These are phyloP conservation scores for Agelas oroides DNA, from an alignment of 37 sponge, comb jelly and placozoan genomes.

Conservation along the genomic window DNA sequence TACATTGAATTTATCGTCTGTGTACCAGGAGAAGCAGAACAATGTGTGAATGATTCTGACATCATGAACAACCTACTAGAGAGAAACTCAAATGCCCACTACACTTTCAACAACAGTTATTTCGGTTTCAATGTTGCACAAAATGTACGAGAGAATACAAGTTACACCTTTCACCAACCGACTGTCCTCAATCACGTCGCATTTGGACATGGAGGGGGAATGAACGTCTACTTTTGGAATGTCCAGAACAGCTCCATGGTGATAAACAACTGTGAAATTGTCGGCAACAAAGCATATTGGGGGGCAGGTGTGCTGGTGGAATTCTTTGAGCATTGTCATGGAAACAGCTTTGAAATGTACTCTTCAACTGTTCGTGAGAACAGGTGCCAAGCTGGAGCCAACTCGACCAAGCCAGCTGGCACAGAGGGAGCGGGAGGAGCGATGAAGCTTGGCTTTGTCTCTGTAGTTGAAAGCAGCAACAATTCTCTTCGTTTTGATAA, in stretches of 20 bases:
- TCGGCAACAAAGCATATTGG: constrained; percentile 39
- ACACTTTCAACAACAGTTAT: not conserved
- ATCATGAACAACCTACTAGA: not conserved
- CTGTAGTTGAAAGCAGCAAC: not conserved
- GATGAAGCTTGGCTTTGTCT: constrained; percentile 17
- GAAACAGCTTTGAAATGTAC: constrained; percentile 21
- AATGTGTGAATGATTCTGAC: not conserved
- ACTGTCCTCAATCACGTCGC: constrained; percentile 6
- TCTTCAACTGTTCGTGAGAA: constrained; percentile 8
- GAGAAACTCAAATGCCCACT: not conserved
- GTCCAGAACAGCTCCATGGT: constrained; percentile 32
- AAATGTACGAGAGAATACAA: not conserved
- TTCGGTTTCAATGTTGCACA: constrained; percentile 23
- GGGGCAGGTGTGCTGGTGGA: constrained; percentile 57
- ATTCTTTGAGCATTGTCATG: constrained; percentile 1
- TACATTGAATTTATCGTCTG: constrained; percentile 61
- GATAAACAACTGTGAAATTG: constrained; percentile 31
- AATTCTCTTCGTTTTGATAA: constrained; percentile 8
- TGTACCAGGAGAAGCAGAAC: not conserved
- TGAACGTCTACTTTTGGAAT: constrained; percentile 40
- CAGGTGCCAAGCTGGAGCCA: not conserved
- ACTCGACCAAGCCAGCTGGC: not conserved
- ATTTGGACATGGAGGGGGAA: constrained; percentile 70
- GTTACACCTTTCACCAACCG: not conserved
- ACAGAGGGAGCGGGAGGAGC: constrained; percentile 18